Base-by-base conservation (phyloP, 2,888 invertebrate species). In the Oscheius onirici region DNA sequence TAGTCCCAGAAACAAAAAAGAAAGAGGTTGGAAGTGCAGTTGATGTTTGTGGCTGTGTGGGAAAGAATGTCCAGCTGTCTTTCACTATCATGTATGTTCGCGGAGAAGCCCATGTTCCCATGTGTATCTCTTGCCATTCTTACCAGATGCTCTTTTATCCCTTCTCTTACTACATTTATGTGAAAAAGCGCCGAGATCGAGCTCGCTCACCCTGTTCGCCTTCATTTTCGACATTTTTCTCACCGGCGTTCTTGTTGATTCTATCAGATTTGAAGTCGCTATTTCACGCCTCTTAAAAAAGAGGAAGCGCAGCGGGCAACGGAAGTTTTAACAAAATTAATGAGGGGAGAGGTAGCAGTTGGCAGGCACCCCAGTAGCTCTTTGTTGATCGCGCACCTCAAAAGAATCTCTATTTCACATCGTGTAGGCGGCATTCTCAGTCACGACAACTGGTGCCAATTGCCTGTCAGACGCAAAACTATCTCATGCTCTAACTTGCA, bases 61-160 rank as follows among this genome's bases (percentile, higher is more conserved):
- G 41, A 52, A 41, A 46, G 34, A 46, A 63, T 63, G 46, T 34
- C 63, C 63, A 63, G 63, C 63, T 63, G 63, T 63, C 63, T 63
- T 63, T 63, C 63, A 63, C 63, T 63, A 63, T 63, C 63, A 63
- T 63, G 63, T 63, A 63, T 63, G 63, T 63, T 63, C 63, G 63
- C 63, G 26, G 49, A 46, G 63, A 13, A 44, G 34, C 34, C 63
- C 34, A 63, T 63, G 63, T 34, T 63, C 63, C 26, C 49, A n/a
- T 20, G 20, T 63, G 63, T 49, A 46, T 44, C 41, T 63, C 63
- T 63, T 46, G 28, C 63, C 63, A 63, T 63, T 63, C 63, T 26
- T 44, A 22, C 63, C 63, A 63, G 63, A 46, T 63, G 63, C 49
- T n/a, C 20, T 52, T 49, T 49, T 49, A 49, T 22, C 22, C 22